These are phyloP conservation scores for Enoplosus armatus DNA, from an alignment of 2,797 vertebrate species.

Conservation along the genomic window DNA sequence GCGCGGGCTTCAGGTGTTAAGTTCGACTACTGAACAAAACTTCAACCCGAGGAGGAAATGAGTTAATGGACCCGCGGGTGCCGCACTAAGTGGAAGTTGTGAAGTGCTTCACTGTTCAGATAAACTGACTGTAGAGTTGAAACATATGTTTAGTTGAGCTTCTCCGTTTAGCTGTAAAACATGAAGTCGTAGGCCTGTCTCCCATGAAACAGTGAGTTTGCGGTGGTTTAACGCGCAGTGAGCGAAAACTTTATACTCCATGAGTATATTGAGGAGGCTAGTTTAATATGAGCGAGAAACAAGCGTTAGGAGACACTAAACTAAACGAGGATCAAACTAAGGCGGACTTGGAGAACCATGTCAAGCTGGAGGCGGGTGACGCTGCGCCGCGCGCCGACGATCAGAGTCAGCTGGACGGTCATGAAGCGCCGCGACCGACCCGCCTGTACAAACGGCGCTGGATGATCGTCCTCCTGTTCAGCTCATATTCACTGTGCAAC, in stretches of 20 bases:
- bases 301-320: slow-evolving; percentile 14
- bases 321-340: not conserved
- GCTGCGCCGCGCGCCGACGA: not conserved
- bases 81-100: slow-evolving; percentile 14
- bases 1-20: not conserved
- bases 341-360: slow-evolving; percentile 43
- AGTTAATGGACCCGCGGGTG: not conserved
- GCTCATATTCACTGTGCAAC: slow-evolving; percentile 94
- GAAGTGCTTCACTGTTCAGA: not conserved
- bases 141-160: not conserved
- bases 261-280: slow-evolving; percentile 16
- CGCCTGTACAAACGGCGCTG: slow-evolving; percentile 89
- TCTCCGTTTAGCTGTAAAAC: not conserved
- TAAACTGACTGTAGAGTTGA: not conserved
- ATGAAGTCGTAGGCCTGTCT: not conserved
- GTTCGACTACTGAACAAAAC: not conserved
- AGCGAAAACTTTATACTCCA: not conserved
- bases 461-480: slow-evolving; percentile 91
- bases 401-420: not conserved
- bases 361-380: slow-evolving; percentile 23
- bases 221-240: not conserved
- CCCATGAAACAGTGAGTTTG: not conserved
- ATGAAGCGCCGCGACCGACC: not conserved
- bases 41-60: slow-evolving; percentile 36
- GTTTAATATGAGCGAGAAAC: slow-evolving; percentile 71